Base-by-base conservation (phyloP, 1,140 invertebrate genomes). In the Paraescarpia echinospica region DNA sequence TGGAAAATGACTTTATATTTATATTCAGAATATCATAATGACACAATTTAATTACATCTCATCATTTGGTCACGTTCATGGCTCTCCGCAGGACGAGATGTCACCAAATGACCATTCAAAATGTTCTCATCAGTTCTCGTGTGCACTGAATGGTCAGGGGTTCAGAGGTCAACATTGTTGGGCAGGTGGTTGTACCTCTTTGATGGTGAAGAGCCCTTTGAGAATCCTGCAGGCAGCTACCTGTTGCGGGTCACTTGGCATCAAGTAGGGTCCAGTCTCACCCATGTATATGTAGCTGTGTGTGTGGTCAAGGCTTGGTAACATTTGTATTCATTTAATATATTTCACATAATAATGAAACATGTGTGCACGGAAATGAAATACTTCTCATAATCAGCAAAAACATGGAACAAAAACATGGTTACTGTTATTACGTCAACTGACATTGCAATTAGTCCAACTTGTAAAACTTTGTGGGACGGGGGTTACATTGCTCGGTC, bases 241-340 rank as follows among this genome's bases (percentile, higher is more conserved):
- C 34, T 96, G 95, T 77, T 96, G 96, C 92, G 96, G 96, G 94
- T 97, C 97, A 92, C 97, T 97, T 0, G 98, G 97, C 33, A 97
- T 97, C 2, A 97, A 96, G 94, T 98, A 97, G 0, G 97, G 96
- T 12, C 97, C 97, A 93, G 97, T 97, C 93, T 98, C 98, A 91
- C 97, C 97, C 93, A 97, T 97, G 96, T 98, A 99, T 59, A 98
- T 97, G 95, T 97, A 98, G 92, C 97, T 97, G 94, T 89, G 93
- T 22, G 48, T 18, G 27, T 18, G 35, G 90, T 90, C 90, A 90
- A 90, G 90, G n/a, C 33, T 18, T 22, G n/a, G 35, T 90, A 34
- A 90, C 4, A 89, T 33, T 34, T 90, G 34, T 5, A 8, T 5
- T 27, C 34, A 34, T 12, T 33, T 8, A 12, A 90, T 27, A 34